Base-by-base conservation (phyloP, 2,113 vertebrate genomes). In the Lepisosteus oculatus region DNA sequence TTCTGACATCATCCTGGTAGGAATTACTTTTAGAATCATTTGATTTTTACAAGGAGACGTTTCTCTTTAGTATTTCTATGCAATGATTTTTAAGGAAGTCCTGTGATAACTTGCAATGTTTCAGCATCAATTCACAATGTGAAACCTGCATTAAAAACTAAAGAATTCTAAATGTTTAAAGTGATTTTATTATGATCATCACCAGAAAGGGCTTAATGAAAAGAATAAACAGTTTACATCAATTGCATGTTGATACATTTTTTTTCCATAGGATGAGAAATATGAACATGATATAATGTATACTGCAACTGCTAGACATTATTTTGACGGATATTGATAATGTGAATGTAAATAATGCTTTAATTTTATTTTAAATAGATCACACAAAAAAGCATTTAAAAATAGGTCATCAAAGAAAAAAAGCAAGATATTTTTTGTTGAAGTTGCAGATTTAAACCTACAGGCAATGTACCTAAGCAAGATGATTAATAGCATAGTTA, bases 401-500 rank as follows among this genome's bases (percentile, higher is more conserved):
- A 51, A 51, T 51, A 65, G 76, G 76, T 14, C 56, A 64, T 78
- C 62, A 68, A 63, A 68, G 63, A 71, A 70, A 61, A 64, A 47
- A 47, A 54, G n/a, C 44, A 67, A 75, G 78, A 70, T 75, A 79
- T 63, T 72, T 82, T 84, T 79, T 80, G 79, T 84, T 83, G 81
- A 77, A 73, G 81, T 73, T 80, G 79, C 84, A 85, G 78, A 75
- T 80, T 83, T 84, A 56, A 61, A 72, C 81, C 85, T 71, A 79
- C 61, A 77, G 55, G 77, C 68, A 61, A 72, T 76, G 74, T 73
- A 73, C 69, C 68, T 78, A 74, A 41, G n/a, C 71, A 72, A 54
- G 51, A 68, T 89, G 89, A 90, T 90, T 88, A 85, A 90, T 90
- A 80, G 62, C 74, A 71, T 76, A 73, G 79, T 88, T 84, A 86